These are phyloP conservation scores for Candidula unifasciata DNA, from an alignment of 2,888 invertebrate species.

Conservation along the genomic window DNA sequence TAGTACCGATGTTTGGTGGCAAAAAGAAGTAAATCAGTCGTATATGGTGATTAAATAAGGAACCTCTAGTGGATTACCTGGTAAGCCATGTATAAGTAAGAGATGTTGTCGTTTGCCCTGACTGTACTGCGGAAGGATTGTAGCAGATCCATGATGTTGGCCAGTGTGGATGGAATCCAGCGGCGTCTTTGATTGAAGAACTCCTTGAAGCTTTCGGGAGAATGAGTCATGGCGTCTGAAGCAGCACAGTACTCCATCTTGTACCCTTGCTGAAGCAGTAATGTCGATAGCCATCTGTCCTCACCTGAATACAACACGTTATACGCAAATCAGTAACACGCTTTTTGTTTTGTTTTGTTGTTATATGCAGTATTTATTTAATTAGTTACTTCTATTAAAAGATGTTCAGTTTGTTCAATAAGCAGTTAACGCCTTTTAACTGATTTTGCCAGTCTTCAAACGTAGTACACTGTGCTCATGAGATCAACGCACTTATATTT, in stretches of 20 bases:
- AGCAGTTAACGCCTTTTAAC: no score
- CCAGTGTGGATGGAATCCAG: constrained; percentile 99
- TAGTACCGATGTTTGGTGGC: no score
- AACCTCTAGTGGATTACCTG: constrained; percentile 59
- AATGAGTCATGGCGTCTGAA: constrained; percentile 97
- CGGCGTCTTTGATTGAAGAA: constrained; percentile 98
- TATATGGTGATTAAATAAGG: not conserved
- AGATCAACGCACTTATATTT: no score
- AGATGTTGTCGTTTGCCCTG: constrained; percentile 97
- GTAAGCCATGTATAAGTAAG: constrained; percentile 78
- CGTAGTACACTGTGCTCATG: no score
- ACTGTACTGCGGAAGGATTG: constrained; percentile 93
- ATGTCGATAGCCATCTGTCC: constrained; percentile 98
- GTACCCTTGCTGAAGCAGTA: constrained; percentile 95
- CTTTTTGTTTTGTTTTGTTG: not conserved
- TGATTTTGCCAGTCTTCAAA: no score
- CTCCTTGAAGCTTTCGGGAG: constrained; percentile 95
- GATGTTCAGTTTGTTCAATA: no score
- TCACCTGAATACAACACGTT: constrained; percentile 83
- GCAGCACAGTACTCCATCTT: constrained; percentile 99
- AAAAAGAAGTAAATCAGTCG: not conserved
- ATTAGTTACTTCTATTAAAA: no score
- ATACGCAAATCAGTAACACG: not conserved
- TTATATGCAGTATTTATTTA: not conserved
- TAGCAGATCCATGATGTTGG: constrained; percentile 95